Conservation (phyloP, 2,797 vertebrate species). For the Etheostoma nigrum region DNA sequence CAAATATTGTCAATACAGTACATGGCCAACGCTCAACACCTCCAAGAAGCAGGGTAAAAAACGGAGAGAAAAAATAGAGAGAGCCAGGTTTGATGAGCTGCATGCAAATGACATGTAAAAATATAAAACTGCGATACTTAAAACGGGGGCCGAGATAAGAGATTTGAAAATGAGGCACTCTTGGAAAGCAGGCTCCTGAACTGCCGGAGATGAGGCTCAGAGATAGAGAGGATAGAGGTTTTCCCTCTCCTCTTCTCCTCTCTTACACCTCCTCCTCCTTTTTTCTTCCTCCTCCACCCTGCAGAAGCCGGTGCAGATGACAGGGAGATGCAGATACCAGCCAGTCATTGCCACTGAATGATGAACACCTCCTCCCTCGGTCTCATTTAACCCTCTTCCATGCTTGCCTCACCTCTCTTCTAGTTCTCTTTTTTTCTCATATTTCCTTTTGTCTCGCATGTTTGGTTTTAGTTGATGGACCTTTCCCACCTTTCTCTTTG, state of each 20-base stretch:
- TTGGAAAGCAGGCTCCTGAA: constrained; percentile 86
- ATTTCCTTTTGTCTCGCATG: constrained; percentile 42
- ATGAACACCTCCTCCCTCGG: constrained; percentile 66
- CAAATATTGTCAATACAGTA: constrained; percentile 35
- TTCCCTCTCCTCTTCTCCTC: constrained; percentile 67
- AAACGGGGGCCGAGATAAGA: constrained; percentile 83
- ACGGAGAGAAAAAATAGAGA: constrained; percentile 47
- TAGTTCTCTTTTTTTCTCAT: constrained; percentile 24
- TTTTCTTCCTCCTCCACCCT: constrained; percentile 61
- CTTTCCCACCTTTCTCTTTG: constrained; percentile 28
- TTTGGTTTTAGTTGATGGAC: constrained; percentile 35
- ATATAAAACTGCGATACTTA: constrained; percentile 83
- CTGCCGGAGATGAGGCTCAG: constrained; percentile 78
- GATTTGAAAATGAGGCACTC: constrained; percentile 86
- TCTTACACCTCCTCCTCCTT: constrained; percentile 49
- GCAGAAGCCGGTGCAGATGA: constrained; percentile 73
- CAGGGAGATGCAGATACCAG: constrained; percentile 79
- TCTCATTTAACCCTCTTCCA: constrained; percentile 42
- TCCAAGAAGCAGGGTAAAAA: constrained; percentile 36
- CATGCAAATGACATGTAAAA: constrained; percentile 87
- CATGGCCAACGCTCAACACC: constrained; percentile 11
- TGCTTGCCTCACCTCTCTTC: constrained; percentile 29
- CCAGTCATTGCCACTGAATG: constrained; percentile 72
- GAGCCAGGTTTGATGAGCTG: constrained; percentile 80
- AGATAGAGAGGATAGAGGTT: constrained; percentile 78